Conservation (phyloP, 2,888 invertebrate species). For the Dicranocentrus wangi region DNA sequence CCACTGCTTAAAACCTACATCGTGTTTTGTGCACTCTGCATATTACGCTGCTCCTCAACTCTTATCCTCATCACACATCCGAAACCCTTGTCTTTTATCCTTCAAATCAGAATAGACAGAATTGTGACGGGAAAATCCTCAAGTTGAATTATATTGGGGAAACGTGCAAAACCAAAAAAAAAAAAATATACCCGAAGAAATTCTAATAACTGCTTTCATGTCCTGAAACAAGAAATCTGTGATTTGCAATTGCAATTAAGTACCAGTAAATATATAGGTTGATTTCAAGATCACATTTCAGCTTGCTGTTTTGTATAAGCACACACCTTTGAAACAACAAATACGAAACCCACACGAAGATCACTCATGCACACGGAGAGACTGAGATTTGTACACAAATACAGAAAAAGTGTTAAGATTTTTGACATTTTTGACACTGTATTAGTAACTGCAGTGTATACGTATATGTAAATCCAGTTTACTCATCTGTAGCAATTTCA, state of each 20-base stretch:
- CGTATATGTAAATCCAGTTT: no score
- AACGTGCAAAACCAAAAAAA: conserved; percentile 38
- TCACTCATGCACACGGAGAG: conserved; percentile 17
- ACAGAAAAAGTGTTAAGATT: not conserved
- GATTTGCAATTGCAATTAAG: conserved; percentile 48
- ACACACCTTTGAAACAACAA: not conserved
- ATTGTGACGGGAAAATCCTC: conserved; percentile 13
- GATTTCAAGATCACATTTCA: conserved; percentile 11
- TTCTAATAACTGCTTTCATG: conserved; percentile 24
- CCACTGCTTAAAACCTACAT: no score
- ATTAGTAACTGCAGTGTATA: no score
- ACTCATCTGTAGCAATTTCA: no score
- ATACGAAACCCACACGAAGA: not conserved
- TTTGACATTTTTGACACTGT: not conserved
- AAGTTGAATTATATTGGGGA: conserved; percentile 39
- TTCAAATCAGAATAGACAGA: not conserved
- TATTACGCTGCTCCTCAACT: conserved; percentile 27
- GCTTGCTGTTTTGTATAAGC: not conserved
- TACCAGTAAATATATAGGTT: conserved; percentile 36
- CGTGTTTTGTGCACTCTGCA: no score
- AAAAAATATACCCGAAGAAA: no score
- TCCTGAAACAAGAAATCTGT: no score
- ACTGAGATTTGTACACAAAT: conserved; percentile 30
- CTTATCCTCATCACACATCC: not conserved
- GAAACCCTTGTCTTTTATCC: no score